Conservation (phyloP, 2,113 vertebrate species). For the Mola mola region DNA sequence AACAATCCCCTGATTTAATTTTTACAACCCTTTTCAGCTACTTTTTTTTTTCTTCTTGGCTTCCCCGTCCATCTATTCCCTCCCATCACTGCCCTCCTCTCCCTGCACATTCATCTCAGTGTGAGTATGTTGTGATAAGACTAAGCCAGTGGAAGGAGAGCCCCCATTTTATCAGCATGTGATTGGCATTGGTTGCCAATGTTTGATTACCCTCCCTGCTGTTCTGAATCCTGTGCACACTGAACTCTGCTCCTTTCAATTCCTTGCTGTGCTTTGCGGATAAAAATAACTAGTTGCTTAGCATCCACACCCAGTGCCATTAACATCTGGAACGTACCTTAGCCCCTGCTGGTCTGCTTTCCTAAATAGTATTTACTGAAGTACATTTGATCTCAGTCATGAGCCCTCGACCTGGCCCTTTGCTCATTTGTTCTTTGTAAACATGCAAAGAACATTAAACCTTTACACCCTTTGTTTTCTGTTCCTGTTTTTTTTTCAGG, state of each 20-base stretch:
- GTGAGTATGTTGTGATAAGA: conserved; percentile 64
- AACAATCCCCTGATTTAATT: conserved; percentile 59
- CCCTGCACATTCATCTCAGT: conserved; percentile 60
- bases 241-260: conserved; percentile 70
- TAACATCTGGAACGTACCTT: conserved; percentile 64
- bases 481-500: too few relatives aligned
- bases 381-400: conserved; percentile 52
- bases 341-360: conserved; percentile 21
- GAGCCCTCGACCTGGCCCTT: conserved; percentile 16
- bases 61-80: conserved; percentile 42
- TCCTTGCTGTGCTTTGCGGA: conserved; percentile 52
- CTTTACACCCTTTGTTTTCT: too few relatives aligned
- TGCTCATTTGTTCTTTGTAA: neutral
- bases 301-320: conserved; percentile 58
- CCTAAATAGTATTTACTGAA: conserved; percentile 49
- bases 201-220: conserved; percentile 61
- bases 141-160: conserved; percentile 40
- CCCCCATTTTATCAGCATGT: conserved; percentile 49
- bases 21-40: conserved; percentile 37
- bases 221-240: conserved; percentile 44
- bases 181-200: conserved; percentile 54
- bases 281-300: conserved; percentile 72
- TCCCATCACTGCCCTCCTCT: conserved; percentile 34
- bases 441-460: too few relatives aligned
- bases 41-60: conserved; percentile 25